Evolutionary conservation across 1,140 invertebrate genomes (phyloP).

Genomic region (Mamestra configurata): DNA sequence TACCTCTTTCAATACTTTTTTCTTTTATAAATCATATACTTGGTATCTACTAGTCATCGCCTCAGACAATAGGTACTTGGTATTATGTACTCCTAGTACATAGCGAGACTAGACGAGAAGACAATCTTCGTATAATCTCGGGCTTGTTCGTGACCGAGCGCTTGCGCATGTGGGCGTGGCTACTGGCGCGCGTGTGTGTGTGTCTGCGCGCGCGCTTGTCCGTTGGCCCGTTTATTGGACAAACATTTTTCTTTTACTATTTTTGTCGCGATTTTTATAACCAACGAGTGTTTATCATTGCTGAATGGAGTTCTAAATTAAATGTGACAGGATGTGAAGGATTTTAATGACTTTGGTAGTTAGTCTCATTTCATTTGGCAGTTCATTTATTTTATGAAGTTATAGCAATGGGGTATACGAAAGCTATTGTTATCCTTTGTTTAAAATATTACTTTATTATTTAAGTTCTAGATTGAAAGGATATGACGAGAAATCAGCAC

Average conservation of each 20-base stretch:
- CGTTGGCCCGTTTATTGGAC: conserved; percentile 59
- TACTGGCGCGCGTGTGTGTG: conserved; percentile 64
- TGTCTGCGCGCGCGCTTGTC: conserved; percentile 61
- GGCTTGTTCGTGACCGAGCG: conserved; percentile 76
- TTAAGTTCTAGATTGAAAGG: no score
- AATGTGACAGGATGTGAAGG: conserved; percentile 9
- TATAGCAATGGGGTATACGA: no score
- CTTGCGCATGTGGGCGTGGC: conserved; percentile 68
- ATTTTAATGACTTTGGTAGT: conserved; percentile 10
- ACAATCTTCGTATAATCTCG: conserved; percentile 79
- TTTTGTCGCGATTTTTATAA: conserved; percentile 43
- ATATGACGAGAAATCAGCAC: no score
- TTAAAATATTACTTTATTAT: no score
- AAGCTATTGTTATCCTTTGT: no score
- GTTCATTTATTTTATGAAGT: no score
- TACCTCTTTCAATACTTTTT: conserved; percentile 50
- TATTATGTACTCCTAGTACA: conserved; percentile 56
- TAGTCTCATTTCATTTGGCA: no score
- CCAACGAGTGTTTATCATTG: conserved; percentile 17
- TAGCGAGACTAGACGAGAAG: conserved; percentile 67
- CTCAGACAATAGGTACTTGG: conserved; percentile 61
- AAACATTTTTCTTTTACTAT: conserved; percentile 32
- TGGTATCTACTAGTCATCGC: conserved; percentile 51
- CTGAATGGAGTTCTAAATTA: conserved; percentile 34
- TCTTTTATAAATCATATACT: conserved; percentile 52